Evolutionary conservation across 1,140 invertebrate species (phyloP).

Genomic region (Atopsyche davidsoni): DNA sequence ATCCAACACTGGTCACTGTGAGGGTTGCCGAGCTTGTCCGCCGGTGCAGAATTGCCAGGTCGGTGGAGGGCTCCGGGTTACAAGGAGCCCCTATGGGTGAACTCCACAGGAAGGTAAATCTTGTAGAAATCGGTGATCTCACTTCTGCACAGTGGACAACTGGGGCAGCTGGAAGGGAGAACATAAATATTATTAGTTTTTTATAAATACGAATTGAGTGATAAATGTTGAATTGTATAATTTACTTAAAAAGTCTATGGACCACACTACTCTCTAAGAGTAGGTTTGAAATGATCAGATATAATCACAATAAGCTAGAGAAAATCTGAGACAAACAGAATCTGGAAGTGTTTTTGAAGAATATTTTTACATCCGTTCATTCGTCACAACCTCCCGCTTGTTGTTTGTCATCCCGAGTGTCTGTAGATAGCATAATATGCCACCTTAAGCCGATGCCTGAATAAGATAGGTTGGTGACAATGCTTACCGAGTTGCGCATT

Average conservation of each 20-base stretch:
- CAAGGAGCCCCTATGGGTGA: slow-evolving; percentile 39
- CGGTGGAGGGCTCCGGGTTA: too few species aligned
- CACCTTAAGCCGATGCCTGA: too few species aligned
- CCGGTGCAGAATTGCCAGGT: background rate
- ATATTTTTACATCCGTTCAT: background rate
- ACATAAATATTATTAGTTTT: slow-evolving; percentile 8
- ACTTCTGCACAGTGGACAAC: slow-evolving; percentile 71
- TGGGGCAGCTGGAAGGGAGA: slow-evolving; percentile 53
- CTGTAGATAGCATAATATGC: too few species aligned
- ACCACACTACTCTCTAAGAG: too few species aligned
- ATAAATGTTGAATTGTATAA: too few species aligned
- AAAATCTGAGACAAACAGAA: background rate
- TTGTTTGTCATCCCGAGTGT: too few species aligned
- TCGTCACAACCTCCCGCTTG: too few species aligned
- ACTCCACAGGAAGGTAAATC: slow-evolving; percentile 61
- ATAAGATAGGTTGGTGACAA: too few species aligned
- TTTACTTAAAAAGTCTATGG: too few species aligned
- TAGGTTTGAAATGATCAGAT: background rate
- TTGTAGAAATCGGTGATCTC: slow-evolving; percentile 66
- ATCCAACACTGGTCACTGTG: background rate
- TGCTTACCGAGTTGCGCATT: slow-evolving; percentile 57
- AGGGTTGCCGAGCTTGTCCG: background rate
- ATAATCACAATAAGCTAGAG: background rate
- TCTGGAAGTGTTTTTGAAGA: too few species aligned
- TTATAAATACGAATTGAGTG: slow-evolving; percentile 1